These are phyloP conservation scores for Agrochola lota DNA, from an alignment of 2,888 invertebrate species.

Conservation along the genomic window DNA sequence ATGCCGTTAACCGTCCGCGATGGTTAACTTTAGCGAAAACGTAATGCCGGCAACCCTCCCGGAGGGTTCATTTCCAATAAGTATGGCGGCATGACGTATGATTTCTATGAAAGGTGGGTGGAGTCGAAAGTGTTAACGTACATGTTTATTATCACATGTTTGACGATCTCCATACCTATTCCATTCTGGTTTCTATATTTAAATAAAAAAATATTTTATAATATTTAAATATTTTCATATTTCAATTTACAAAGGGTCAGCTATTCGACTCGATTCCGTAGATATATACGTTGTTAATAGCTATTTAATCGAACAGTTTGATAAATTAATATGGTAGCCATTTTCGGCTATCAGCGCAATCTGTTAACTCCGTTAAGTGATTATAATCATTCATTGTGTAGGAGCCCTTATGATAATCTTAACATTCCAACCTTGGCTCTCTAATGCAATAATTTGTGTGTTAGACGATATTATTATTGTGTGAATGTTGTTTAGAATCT, in stretches of 20 bases:
- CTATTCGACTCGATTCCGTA: conserved; percentile 2
- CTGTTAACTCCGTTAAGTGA: conserved; percentile 20
- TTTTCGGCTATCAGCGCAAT: conserved; percentile 41
- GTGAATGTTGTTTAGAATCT: conserved; percentile 42
- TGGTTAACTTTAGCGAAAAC: too few relatives aligned
- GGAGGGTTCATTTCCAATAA: too few relatives aligned
- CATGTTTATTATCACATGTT: conserved; percentile 38
- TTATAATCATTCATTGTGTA: conserved; percentile 24
- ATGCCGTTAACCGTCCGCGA: too few relatives aligned
- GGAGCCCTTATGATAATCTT: conserved; percentile 40
- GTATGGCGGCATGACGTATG: too few relatives aligned
- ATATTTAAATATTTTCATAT: too few relatives aligned
- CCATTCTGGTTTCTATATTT: conserved; percentile 24
- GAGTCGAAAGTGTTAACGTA: too few relatives aligned
- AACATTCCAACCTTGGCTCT: conserved; percentile 50
- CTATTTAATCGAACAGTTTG: conserved; percentile 18
- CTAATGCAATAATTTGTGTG: conserved; percentile 54
- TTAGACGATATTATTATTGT: conserved; percentile 45
- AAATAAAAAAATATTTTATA: too few relatives aligned
- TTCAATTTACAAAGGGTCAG: conserved; percentile 10
- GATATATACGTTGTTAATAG: conserved; percentile 17
- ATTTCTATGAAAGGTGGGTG: too few relatives aligned
- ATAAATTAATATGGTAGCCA: conserved; percentile 17
- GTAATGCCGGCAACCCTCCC: too few relatives aligned
- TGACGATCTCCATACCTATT: conserved; percentile 25